Evolutionary conservation across 1,140 invertebrate genomes (phyloP).

Genomic region (Anastrepha ludens): DNA sequence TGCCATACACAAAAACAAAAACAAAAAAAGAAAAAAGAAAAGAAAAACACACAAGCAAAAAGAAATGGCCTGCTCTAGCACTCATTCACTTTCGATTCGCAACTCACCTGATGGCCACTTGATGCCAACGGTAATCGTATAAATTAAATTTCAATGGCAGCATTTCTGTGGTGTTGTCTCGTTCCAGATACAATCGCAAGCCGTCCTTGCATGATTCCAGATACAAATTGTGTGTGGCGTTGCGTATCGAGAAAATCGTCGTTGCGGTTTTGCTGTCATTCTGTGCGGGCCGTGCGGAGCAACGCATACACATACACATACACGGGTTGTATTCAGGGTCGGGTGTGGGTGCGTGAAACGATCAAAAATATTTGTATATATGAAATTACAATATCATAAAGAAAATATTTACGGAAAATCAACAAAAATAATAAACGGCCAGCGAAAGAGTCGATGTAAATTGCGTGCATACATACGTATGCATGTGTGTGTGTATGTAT

Average conservation of each 20-base stretch:
- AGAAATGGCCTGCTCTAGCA: not conserved
- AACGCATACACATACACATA: not conserved
- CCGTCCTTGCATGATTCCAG: constrained; percentile 71
- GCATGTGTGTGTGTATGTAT: not conserved
- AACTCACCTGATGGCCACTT: constrained; percentile 73
- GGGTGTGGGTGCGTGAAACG: not conserved
- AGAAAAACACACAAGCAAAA: not conserved
- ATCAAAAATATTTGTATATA: constrained; percentile 1
- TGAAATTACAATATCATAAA: not conserved
- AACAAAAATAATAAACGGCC: constrained; percentile 41
- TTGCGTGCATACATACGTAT: not conserved
- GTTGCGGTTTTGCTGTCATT: constrained; percentile 68
- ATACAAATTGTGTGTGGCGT: constrained; percentile 71
- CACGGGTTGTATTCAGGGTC: not conserved
- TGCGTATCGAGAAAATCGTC: constrained; percentile 71
- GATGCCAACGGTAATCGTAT: constrained; percentile 74
- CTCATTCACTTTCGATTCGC: constrained; percentile 53
- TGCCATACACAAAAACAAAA: not conserved
- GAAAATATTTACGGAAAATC: constrained; percentile 25
- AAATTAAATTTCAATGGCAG: constrained; percentile 74
- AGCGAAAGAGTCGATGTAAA: not conserved
- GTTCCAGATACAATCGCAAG: constrained; percentile 70
- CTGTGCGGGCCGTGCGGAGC: constrained; percentile 56
- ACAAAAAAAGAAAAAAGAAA: not conserved
- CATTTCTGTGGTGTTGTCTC: constrained; percentile 73